Percentiles rank a stretch among this genome's conserved stretches.
Conservation (phyloP, 2,888 invertebrate species). For the Phrixothrix hirtus region DNA sequence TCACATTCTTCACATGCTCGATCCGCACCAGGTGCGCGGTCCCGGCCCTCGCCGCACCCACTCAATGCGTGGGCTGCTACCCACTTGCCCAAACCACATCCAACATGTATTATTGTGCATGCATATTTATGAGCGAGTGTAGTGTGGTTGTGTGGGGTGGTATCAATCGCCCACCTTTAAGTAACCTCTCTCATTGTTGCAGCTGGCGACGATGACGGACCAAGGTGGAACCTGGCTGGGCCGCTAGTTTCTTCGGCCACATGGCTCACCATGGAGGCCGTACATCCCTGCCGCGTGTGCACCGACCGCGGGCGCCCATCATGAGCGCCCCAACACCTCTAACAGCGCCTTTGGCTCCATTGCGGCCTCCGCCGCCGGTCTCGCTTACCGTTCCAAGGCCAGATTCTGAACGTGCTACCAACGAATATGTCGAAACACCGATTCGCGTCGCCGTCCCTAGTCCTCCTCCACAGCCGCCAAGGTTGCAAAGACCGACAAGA, state of each 20-base stretch:
- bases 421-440: constrained; percentile 93
- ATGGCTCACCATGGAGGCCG: constrained; percentile 82
- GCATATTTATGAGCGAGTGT: constrained; percentile 52
- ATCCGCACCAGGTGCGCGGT: constrained; percentile 38
- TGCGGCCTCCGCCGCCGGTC: constrained; percentile 58
- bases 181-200: constrained; percentile 45
- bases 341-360: constrained; percentile 59
- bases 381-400: constrained; percentile 74
- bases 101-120: constrained; percentile 46
- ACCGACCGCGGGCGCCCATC: constrained; percentile 62
- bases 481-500: constrained; percentile 37
- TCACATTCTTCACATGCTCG: constrained; percentile 26
- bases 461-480: constrained; percentile 56
- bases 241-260: constrained; percentile 61
- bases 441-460: constrained; percentile 64
- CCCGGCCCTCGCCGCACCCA: constrained; percentile 46
- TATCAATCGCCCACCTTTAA: constrained; percentile 38
- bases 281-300: constrained; percentile 70
- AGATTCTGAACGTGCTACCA: constrained; percentile 81
- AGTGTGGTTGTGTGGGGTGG: constrained; percentile 41
- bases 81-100: constrained; percentile 47
- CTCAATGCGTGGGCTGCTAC: constrained; percentile 47
- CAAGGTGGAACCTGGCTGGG: constrained; percentile 67
- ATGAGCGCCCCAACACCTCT: constrained; percentile 60
- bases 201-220: constrained; percentile 71